Conservation (phyloP, 1,140 invertebrate genomes). For the Trachelipus rathkii region DNA sequence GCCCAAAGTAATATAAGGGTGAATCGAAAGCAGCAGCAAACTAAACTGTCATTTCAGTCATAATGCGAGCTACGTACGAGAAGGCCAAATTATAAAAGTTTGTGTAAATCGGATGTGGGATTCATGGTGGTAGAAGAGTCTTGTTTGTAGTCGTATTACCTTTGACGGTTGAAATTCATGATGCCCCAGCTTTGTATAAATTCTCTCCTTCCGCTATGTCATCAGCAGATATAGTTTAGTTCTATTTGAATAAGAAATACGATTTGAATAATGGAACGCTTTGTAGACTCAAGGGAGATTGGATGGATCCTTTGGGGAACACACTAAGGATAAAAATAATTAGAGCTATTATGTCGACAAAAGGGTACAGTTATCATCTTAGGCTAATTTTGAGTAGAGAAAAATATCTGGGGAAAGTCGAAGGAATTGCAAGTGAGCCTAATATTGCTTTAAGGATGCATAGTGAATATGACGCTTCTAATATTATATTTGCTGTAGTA, state of each 20-base stretch:
- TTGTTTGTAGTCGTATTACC: background rate
- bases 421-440: background rate
- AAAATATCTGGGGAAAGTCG: background rate
- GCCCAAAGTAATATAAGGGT: background rate
- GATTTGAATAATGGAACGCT: background rate
- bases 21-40: background rate
- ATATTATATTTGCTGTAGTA: constrained; percentile 1
- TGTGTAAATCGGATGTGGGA: background rate
- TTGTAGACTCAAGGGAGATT: background rate
- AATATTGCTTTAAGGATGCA: background rate
- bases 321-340: background rate
- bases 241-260: background rate
- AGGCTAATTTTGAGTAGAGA: background rate
- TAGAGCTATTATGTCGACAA: background rate
- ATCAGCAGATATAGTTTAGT: background rate
- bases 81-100: background rate
- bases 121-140: background rate
- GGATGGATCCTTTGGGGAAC: background rate
- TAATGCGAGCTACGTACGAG: background rate
- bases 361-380: background rate
- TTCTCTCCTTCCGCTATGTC: background rate
- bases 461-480: background rate
- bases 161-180: background rate
- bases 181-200: background rate
- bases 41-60: background rate